These are phyloP conservation scores for Drosophila ogumai DNA, from an alignment of 1,140 invertebrate genomes.

Conservation along the genomic window DNA sequence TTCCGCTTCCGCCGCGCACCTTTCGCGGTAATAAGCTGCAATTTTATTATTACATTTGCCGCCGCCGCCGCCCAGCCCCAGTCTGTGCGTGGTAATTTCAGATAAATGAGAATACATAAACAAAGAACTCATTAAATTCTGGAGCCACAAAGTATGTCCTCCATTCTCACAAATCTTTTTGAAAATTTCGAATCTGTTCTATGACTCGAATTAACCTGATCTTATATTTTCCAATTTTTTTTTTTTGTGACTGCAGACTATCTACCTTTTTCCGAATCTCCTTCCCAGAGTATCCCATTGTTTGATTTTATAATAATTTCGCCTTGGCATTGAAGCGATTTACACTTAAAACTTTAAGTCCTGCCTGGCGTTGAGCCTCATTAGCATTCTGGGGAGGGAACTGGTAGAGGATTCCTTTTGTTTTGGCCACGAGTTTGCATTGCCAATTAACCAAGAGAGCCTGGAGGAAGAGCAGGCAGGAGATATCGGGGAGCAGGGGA, in stretches of 20 bases:
- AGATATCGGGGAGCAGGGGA: not conserved
- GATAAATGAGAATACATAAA: slow-evolving; percentile 74
- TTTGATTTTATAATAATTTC: slow-evolving; percentile 56
- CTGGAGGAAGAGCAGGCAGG: not conserved
- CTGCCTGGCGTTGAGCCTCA: slow-evolving; percentile 10
- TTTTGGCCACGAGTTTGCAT: slow-evolving; percentile 28
- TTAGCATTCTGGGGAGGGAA: slow-evolving; percentile 20
- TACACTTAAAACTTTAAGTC: slow-evolving; percentile 44
- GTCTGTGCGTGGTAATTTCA: slow-evolving; percentile 60
- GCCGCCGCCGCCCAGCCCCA: not conserved
- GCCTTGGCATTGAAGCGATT: slow-evolving; percentile 37
- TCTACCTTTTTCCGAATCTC: not conserved
- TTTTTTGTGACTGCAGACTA: not conserved
- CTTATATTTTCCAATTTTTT: not conserved
- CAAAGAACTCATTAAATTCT: slow-evolving; percentile 66
- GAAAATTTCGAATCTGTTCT: not conserved
- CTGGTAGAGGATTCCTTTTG: slow-evolving; percentile 8
- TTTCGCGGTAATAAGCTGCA: slow-evolving; percentile 69
- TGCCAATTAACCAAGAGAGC: slow-evolving; percentile 25
- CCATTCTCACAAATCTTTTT: too few species aligned
- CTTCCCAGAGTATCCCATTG: not conserved
- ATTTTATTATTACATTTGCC: slow-evolving; percentile 66
- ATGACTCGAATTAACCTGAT: too few species aligned
- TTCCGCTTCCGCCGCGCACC: slow-evolving; percentile 24
- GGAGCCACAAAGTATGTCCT: slow-evolving; percentile 26